Percentiles rank a stretch among this genome's conserved stretches.
These are phyloP conservation scores for Ctenomys sociabilis DNA, from an alignment of 2,113 vertebrate genomes.

Conservation along the genomic window DNA sequence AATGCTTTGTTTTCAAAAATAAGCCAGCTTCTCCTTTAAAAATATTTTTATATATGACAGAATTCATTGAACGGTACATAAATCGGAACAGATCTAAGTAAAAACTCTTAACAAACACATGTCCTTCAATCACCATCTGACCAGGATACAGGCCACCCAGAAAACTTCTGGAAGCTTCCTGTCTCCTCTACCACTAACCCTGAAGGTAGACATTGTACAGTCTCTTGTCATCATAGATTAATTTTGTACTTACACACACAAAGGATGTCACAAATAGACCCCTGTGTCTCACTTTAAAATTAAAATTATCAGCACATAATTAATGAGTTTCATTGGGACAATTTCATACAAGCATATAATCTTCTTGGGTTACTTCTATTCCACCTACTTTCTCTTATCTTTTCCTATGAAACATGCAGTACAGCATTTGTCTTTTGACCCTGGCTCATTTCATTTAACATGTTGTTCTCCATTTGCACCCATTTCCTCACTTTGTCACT, in stretches of 20 bases:
- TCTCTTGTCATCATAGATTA: background rate
- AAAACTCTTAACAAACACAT: background rate
- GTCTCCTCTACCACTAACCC: too few species aligned
- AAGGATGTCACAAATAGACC: background rate
- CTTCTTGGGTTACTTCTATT: background rate
- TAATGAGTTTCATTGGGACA: background rate
- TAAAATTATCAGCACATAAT: background rate
- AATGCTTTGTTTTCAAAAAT: background rate
- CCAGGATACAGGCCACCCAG: background rate
- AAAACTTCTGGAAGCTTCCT: background rate
- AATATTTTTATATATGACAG: background rate
- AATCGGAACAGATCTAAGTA: background rate
- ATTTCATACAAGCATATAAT: background rate
- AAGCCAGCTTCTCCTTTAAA: background rate
- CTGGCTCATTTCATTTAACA: background rate
- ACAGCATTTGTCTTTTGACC: background rate
- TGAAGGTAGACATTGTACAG: background rate
- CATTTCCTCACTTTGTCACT: background rate
- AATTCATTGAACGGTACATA: background rate
- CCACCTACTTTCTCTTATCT: background rate
- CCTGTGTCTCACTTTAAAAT: background rate
- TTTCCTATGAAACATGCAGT: background rate
- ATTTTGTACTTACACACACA: background rate
- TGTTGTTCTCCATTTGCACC: background rate
- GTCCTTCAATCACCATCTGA: background rate